Conservation (phyloP, 2,113 vertebrate genomes). For the Archilochus colubris region DNA sequence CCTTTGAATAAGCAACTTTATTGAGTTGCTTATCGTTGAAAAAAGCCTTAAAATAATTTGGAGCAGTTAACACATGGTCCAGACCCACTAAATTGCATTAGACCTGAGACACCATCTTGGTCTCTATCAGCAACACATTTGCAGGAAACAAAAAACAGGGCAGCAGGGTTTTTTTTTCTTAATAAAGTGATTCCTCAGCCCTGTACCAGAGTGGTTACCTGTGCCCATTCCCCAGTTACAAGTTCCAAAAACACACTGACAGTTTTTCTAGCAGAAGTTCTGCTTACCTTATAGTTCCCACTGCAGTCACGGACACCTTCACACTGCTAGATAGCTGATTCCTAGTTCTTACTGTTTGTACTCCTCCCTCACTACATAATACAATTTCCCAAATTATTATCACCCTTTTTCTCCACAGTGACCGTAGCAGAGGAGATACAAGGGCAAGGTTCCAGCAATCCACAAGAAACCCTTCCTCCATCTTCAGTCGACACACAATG, state of each 20-base stretch:
- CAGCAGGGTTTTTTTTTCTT: neutral
- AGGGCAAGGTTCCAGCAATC: neutral
- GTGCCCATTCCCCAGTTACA: neutral
- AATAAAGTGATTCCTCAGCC: neutral
- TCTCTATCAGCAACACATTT: neutral
- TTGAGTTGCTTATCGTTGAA: neutral
- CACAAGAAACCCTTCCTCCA: neutral
- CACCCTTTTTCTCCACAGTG: neutral
- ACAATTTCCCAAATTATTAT: neutral
- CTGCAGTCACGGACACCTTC: neutral
- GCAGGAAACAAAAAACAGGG: neutral
- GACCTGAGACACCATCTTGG: neutral
- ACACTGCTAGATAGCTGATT: neutral
- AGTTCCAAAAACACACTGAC: neutral
- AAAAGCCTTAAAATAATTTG: neutral
- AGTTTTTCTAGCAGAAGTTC: neutral
- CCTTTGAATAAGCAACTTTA: neutral
- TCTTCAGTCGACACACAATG: rapidly evolving
- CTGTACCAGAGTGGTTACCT: neutral
- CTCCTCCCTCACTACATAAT: neutral
- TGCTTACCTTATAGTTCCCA: neutral
- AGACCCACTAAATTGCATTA: neutral
- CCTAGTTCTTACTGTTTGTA: neutral
- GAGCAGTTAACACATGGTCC: neutral
- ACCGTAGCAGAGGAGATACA: neutral